Percentiles rank a stretch among this genome's conserved stretches.
These are phyloP conservation scores for Aphidius gifuensis DNA, from an alignment of 1,140 invertebrate species.

Conservation along the genomic window DNA sequence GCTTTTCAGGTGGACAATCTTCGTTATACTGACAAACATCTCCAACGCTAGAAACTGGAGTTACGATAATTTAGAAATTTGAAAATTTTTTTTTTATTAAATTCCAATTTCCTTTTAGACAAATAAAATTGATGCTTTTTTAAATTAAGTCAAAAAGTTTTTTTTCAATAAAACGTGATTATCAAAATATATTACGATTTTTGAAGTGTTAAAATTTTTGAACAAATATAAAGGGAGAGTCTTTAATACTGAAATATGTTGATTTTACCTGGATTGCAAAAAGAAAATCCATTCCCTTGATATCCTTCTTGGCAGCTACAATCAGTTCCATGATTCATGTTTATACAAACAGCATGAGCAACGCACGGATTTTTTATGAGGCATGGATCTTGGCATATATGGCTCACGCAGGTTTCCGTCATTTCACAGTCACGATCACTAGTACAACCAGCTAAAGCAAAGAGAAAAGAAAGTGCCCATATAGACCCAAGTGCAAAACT, in stretches of 20 bases:
- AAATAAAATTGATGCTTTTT: too few relatives aligned
- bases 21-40: slow-evolving; percentile 85
- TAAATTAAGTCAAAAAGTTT: slow-evolving; percentile 16
- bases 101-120: too few relatives aligned
- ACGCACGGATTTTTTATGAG: slow-evolving; percentile 78
- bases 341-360: slow-evolving; percentile 80
- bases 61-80: not conserved
- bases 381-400: slow-evolving; percentile 79
- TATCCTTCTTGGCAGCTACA: slow-evolving; percentile 82
- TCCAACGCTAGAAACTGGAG: slow-evolving; percentile 62
- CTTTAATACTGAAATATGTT: not conserved
- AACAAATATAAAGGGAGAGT: slow-evolving; percentile 2
- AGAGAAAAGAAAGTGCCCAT: slow-evolving; percentile 53
- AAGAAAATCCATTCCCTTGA: slow-evolving; percentile 80
- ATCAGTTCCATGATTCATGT: slow-evolving; percentile 80
- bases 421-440: slow-evolving; percentile 76
- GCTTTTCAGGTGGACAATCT: slow-evolving; percentile 77
- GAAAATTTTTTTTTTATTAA: too few relatives aligned
- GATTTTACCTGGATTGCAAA: slow-evolving; percentile 70
- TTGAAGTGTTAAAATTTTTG: not conserved
- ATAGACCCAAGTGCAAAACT: slow-evolving; percentile 47
- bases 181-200: slow-evolving; percentile 4
- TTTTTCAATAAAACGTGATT: not conserved
- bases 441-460: slow-evolving; percentile 70
- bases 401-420: slow-evolving; percentile 77